Percentiles rank a stretch among this genome's conserved stretches.
Evolutionary conservation across 2,888 invertebrate genomes (phyloP).

Genomic region (Brachypterus glaber): DNA sequence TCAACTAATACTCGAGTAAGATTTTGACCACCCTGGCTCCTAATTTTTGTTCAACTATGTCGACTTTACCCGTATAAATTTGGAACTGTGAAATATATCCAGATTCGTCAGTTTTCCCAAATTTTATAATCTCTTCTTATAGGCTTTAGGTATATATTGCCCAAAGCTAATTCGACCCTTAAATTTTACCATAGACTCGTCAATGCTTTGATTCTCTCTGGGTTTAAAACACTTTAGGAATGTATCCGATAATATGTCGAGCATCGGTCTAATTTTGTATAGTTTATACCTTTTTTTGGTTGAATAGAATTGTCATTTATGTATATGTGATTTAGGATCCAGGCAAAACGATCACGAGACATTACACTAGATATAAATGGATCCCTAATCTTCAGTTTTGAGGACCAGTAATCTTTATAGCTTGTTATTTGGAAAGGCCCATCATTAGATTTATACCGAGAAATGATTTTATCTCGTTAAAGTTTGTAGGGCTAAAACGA

Average conservation of each 20-base stretch:
- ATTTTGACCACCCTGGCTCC: slow-evolving; percentile 15
- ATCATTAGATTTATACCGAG: slow-evolving; percentile 5
- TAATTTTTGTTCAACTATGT: slow-evolving; percentile 26
- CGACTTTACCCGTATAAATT: slow-evolving; percentile 29
- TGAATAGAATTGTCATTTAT: slow-evolving; percentile 7
- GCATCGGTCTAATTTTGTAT: slow-evolving; percentile 7
- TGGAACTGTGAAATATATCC: slow-evolving; percentile 27
- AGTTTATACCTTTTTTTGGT: slow-evolving; percentile 9
- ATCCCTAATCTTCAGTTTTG: slow-evolving; percentile 4
- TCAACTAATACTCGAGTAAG: slow-evolving; percentile 18
- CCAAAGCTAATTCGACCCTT: background rate
- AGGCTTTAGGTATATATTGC: background rate
- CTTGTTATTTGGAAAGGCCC: background rate
- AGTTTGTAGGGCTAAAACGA: slow-evolving; percentile 2
- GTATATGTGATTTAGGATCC: slow-evolving; percentile 7
- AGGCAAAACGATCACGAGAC: slow-evolving; percentile 6
- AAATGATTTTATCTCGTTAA: slow-evolving; percentile 4
- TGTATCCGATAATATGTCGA: background rate
- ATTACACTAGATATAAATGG: slow-evolving; percentile 4
- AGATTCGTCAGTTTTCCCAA: slow-evolving; percentile 9
- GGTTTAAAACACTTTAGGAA: background rate
- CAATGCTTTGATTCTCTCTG: slow-evolving; percentile 1
- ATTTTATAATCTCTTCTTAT: background rate
- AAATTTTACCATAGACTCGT: slow-evolving; percentile 8
- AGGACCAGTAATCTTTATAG: slow-evolving; percentile 10